Conservation (phyloP, 2,888 invertebrate genomes). For the Poecilus cupreus region DNA sequence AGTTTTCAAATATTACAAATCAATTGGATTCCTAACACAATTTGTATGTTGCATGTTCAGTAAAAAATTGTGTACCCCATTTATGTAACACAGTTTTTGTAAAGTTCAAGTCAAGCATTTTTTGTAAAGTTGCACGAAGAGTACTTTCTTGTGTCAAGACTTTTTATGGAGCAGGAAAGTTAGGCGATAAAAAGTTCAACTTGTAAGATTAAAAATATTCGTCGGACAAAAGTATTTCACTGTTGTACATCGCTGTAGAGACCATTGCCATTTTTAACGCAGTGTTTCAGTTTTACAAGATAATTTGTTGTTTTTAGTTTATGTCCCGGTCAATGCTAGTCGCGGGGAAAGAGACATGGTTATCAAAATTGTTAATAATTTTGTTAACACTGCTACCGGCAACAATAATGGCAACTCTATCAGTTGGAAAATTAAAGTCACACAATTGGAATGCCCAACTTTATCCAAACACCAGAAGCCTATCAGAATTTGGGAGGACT, state of each 20-base stretch:
- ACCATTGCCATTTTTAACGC: not conserved
- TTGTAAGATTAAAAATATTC: slow-evolving; percentile 45
- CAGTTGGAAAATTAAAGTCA: slow-evolving; percentile 78
- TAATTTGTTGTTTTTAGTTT: slow-evolving; percentile 69
- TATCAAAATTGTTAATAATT: slow-evolving; percentile 73
- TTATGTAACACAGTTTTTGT: not conserved
- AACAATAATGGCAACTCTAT: slow-evolving; percentile 76
- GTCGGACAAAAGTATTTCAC: not conserved
- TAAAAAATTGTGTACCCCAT: slow-evolving; percentile 5
- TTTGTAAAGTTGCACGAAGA: slow-evolving; percentile 68
- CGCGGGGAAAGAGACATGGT: slow-evolving; percentile 69
- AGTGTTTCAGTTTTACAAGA: not conserved
- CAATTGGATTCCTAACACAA: slow-evolving; percentile 7
- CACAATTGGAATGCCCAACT: slow-evolving; percentile 77
- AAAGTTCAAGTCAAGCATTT: not conserved
- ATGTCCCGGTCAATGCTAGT: slow-evolving; percentile 73
- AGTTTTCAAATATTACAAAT: slow-evolving; percentile 1
- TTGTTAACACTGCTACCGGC: slow-evolving; percentile 68
- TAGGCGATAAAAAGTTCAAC: slow-evolving; percentile 15
- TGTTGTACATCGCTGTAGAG: not conserved
- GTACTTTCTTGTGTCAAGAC: slow-evolving; percentile 63
- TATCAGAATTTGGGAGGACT: slow-evolving; percentile 64
- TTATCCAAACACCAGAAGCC: slow-evolving; percentile 41
- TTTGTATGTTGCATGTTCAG: not conserved
- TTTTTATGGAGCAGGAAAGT: slow-evolving; percentile 12